phyloP scores from a whole-genome alignment of 2,888 invertebrate species.

The Tipula vernalis region DNA sequence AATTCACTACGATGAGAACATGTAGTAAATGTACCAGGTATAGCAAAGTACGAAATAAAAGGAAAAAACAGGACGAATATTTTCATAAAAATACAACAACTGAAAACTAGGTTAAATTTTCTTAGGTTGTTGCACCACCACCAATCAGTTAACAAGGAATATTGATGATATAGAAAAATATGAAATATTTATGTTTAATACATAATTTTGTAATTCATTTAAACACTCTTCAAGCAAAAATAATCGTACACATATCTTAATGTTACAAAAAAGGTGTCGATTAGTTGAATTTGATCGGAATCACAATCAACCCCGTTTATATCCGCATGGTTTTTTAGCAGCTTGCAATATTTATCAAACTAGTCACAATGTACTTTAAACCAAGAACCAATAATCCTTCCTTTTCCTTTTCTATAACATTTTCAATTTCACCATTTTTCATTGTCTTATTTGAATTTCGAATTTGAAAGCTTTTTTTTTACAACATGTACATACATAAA shows the following conservation, averaged over 20 bases:
- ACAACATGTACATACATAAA: background rate
- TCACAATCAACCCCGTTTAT: background rate
- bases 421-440: background rate
- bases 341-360: no score
- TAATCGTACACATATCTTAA: background rate
- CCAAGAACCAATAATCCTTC: background rate
- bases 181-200: background rate
- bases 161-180: background rate
- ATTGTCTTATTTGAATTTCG: background rate
- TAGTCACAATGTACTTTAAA: background rate
- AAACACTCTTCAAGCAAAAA: background rate
- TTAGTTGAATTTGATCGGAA: background rate
- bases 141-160: background rate
- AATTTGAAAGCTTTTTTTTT: background rate
- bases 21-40: background rate
- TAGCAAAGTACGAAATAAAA: background rate
- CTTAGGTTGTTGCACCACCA: background rate
- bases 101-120: background rate
- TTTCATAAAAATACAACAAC: background rate
- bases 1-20: background rate
- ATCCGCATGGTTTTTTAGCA: no score
- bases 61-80: background rate
- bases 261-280: background rate
- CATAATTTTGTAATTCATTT: background rate
- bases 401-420: background rate